Conservation (phyloP, 2,888 invertebrate genomes). For the Ophraella communa region DNA sequence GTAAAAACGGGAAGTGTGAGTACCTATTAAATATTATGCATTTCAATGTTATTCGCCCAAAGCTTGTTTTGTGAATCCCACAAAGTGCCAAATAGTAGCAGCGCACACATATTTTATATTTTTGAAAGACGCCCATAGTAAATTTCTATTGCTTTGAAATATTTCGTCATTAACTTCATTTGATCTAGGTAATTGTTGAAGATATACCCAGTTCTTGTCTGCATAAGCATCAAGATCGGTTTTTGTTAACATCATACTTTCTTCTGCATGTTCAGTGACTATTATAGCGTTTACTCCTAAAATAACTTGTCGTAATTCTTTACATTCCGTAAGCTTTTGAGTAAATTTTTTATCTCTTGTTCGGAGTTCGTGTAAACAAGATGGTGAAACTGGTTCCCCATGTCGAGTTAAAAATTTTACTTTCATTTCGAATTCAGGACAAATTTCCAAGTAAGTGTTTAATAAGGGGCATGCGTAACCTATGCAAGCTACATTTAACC, state of each 20-base stretch:
- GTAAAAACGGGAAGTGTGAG: too few relatives aligned
- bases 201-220: slow-evolving; percentile 22
- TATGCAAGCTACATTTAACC: slow-evolving; percentile 23
- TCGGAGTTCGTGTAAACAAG: slow-evolving; percentile 12
- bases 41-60: too few relatives aligned
- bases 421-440: slow-evolving; percentile 22
- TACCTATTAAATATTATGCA: too few relatives aligned
- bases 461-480: slow-evolving; percentile 24
- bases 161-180: slow-evolving; percentile 29
- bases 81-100: slow-evolving; percentile 23
- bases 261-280: slow-evolving; percentile 18
- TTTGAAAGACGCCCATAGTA: slow-evolving; percentile 25
- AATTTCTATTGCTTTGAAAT: slow-evolving; percentile 25
- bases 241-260: slow-evolving; percentile 7
- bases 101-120: slow-evolving; percentile 30
- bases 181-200: slow-evolving; percentile 26
- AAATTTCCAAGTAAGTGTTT: slow-evolving; percentile 25
- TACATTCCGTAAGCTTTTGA: slow-evolving; percentile 18
- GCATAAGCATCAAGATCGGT: slow-evolving; percentile 22
- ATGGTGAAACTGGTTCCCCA: slow-evolving; percentile 25
- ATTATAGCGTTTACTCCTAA: slow-evolving; percentile 24
- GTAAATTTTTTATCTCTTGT: slow-evolving; percentile 8
- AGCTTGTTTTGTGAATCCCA: neutral
- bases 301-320: slow-evolving; percentile 6
- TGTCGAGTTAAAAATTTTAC: slow-evolving; percentile 20